phyloP scores from a whole-genome alignment of 30 jellyfish, hydroid and myxozoan species.

The Turritopsis dohrnii region DNA sequence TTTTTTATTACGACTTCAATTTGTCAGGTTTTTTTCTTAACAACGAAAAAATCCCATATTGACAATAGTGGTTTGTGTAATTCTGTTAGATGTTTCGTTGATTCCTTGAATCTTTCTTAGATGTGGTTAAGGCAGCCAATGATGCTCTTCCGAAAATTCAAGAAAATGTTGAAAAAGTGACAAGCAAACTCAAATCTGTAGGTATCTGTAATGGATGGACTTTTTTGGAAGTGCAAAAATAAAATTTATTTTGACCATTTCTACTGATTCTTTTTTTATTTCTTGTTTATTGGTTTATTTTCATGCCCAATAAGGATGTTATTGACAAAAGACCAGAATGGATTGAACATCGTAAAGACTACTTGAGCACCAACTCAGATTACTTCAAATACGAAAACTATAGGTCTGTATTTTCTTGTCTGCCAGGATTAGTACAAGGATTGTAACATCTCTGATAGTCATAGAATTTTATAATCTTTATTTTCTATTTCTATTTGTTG shows the following conservation, averaged over 20 bases:
- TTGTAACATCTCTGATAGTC: neutral
- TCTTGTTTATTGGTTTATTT: neutral
- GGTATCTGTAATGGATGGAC: neutral
- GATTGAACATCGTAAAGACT: neutral
- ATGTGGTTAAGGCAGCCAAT: neutral
- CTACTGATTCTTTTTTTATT: neutral
- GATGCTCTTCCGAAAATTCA: neutral
- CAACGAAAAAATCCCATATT: neutral
- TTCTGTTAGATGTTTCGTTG: neutral
- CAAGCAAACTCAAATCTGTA: neutral
- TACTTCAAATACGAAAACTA: constrained; percentile 23
- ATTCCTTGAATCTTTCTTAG: too few relatives aligned
- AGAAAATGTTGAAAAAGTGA: neutral
- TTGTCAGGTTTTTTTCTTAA: neutral
- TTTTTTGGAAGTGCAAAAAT: too few relatives aligned
- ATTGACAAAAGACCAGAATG: neutral
- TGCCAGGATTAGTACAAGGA: neutral
- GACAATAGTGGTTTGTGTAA: neutral
- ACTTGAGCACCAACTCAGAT: neutral
- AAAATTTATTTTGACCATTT: too few relatives aligned
- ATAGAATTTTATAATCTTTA: neutral
- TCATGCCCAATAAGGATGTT: neutral
- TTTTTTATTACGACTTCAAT: neutral
- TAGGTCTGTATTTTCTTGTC: constrained; percentile 15
- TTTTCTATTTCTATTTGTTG: too few relatives aligned